Evolutionary conservation across 2,888 invertebrate species (phyloP), one percentile per base, ranked within the genome.

Genomic region (Sicus ferrugineus): DNA sequence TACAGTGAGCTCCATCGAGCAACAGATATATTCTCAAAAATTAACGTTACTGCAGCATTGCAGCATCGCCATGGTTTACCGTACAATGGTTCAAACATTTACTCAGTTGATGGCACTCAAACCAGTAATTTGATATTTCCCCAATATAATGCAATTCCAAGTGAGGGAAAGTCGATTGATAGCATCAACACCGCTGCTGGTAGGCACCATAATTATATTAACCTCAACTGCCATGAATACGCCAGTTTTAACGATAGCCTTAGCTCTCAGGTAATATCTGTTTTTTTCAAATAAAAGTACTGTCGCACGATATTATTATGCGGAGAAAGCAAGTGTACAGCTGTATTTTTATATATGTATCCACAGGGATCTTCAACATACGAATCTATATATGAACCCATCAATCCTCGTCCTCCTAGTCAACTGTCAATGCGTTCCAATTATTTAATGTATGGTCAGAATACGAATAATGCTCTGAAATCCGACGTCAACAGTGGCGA

Each of bases 351-450:
- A n/a, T n/a, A n/a, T n/a, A n/a, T n/a, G n/a, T n/a, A 34, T 48
- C 16, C 19, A 16, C 31, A 91, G 86, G 88, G 89, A 42, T 91
- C 90, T 1, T 90, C 90, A 2, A 93, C 92, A 0, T 95, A 95
- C 85, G 95, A 95, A 84, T 94, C 95, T 28, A 91, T 95, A 75
- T 95, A 95, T 84, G 95, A 95, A 79, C 95, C 95, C n/a, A 95
- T 95, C 74, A 94, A 93, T 85, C 93, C 93, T n/a, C 89, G 92
- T 42, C 91, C 93, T 65, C 89, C 91, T 11, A 91, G 90, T 77
- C 90, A 91, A 75, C 85, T 91, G 82, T 91, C 91, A 0, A 87
- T 88, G 5, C 86, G 89, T 50, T 89, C 90, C 26, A 91, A 90
- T 78, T 91, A 90, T 80, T 90, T 91, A 2, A 84, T 90, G 75